Evolutionary conservation across 2,888 invertebrate genomes (phyloP).

Genomic region (Hemithea aestivaria): DNA sequence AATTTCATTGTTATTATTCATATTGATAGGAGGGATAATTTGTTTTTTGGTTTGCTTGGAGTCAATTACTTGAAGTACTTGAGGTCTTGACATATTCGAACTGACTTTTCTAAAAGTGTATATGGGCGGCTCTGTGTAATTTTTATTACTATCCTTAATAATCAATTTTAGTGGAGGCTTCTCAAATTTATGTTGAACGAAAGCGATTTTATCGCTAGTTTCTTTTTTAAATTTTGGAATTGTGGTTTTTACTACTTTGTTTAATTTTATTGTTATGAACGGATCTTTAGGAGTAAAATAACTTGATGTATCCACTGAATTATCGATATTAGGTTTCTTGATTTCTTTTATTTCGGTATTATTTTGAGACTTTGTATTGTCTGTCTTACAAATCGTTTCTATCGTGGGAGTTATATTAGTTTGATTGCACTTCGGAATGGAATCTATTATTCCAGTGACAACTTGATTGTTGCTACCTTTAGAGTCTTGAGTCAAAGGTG

Average conservation of each 20-base stretch:
- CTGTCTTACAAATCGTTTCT: slow-evolving; percentile 20
- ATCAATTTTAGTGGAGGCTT: slow-evolving; percentile 66
- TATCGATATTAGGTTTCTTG: slow-evolving; percentile 31
- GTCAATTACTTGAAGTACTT: slow-evolving; percentile 81
- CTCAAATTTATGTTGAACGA: slow-evolving; percentile 55
- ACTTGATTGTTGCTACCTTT: slow-evolving; percentile 29
- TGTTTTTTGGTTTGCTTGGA: slow-evolving; percentile 54
- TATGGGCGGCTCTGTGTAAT: slow-evolving; percentile 29
- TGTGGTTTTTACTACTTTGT: slow-evolving; percentile 67
- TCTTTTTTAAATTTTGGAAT: slow-evolving; percentile 65
- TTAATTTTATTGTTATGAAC: slow-evolving; percentile 70
- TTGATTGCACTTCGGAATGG: slow-evolving; percentile 1
- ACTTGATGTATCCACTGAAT: slow-evolving; percentile 51
- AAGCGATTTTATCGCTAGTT: slow-evolving; percentile 53
- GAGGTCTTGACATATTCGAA: slow-evolving; percentile 80
- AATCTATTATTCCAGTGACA: slow-evolving; percentile 18
- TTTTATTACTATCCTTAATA: slow-evolving; percentile 59
- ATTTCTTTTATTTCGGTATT: slow-evolving; percentile 32
- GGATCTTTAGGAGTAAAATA: slow-evolving; percentile 60
- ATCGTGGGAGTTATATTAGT: slow-evolving; percentile 18
- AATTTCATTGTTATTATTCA: slow-evolving; percentile 34
- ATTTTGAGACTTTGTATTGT: slow-evolving; percentile 22
- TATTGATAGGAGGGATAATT: slow-evolving; percentile 33
- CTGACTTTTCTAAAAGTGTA: slow-evolving; percentile 42
- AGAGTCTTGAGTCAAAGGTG: slow-evolving; percentile 52